phyloP scores from a whole-genome alignment of 2,888 invertebrate genomes.

The Drosophila monieri region DNA sequence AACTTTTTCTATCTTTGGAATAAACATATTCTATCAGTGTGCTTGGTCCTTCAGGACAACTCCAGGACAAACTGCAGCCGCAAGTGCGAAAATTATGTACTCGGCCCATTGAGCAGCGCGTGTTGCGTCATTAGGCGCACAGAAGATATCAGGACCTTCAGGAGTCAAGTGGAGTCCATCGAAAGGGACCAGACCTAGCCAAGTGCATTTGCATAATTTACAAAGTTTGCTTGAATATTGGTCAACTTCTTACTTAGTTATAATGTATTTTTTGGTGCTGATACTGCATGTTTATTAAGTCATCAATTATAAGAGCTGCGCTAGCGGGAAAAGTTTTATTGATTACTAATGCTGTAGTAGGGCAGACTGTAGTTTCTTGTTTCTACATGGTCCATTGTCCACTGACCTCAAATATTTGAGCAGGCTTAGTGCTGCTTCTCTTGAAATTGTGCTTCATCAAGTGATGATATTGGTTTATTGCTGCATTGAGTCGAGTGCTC shows the following conservation, averaged over 20 bases:
- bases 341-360: conserved; percentile 41
- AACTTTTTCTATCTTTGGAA: not conserved
- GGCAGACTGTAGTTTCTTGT: not conserved
- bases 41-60: not conserved
- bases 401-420: conserved; percentile 50
- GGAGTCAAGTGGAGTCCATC: conserved; percentile 1
- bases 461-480: conserved; percentile 40
- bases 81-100: conserved; percentile 63
- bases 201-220: conserved; percentile 75
- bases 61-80: conserved; percentile 18
- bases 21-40: conserved; percentile 4
- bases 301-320: conserved; percentile 59
- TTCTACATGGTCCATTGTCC: conserved; percentile 5
- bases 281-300: conserved; percentile 65
- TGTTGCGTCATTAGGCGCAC: conserved; percentile 66
- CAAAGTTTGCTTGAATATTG: conserved; percentile 67
- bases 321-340: conserved; percentile 44
- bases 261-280: conserved; percentile 32
- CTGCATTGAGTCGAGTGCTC: conserved; percentile 62
- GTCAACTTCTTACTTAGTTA: conserved; percentile 54
- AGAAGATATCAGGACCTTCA: conserved; percentile 25
- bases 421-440: conserved; percentile 30
- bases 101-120: conserved; percentile 65
- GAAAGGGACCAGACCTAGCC: conserved; percentile 29
- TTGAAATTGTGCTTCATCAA: conserved; percentile 19